phyloP scores from a whole-genome alignment of 1,140 invertebrate species.

The Euglossa dilemma region DNA sequence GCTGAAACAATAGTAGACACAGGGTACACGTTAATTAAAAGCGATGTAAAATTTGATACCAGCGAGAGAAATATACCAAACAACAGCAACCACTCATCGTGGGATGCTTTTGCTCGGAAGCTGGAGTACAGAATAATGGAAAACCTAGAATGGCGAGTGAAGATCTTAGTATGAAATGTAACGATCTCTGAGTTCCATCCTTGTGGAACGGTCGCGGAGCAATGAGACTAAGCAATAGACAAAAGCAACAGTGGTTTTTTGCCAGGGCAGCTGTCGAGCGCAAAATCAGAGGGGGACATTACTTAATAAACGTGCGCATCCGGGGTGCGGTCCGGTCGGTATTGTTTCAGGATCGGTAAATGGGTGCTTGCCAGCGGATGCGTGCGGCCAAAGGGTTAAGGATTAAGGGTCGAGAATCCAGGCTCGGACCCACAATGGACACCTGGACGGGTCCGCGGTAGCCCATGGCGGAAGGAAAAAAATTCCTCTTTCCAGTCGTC shows the following conservation, averaged over 20 bases:
- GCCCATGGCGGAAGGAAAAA: constrained; percentile 61
- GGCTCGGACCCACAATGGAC: constrained; percentile 73
- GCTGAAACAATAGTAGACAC: too few species aligned
- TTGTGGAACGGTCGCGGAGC: constrained; percentile 52
- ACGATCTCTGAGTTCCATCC: constrained; percentile 41
- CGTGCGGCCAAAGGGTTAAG: constrained; percentile 75
- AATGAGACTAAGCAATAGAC: constrained; percentile 62
- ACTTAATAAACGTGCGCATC: constrained; percentile 78
- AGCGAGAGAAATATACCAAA: too few species aligned
- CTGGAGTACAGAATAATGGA: background rate
- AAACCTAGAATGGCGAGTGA: background rate
- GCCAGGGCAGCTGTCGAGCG: constrained; percentile 69
- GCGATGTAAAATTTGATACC: background rate
- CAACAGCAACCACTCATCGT: background rate
- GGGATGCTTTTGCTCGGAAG: background rate
- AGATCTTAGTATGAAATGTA: constrained; percentile 7
- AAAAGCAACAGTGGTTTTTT: constrained; percentile 74
- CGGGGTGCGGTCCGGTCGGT: constrained; percentile 80
- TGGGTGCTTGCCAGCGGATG: constrained; percentile 74
- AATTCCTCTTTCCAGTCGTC: constrained; percentile 62
- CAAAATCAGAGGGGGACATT: constrained; percentile 73
- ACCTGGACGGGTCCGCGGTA: constrained; percentile 70
- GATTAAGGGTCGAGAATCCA: constrained; percentile 73
- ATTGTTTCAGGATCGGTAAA: constrained; percentile 80
- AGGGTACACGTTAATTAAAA: background rate